phyloP scores from a whole-genome alignment of 2,888 invertebrate species.

The Heliconius sara region DNA sequence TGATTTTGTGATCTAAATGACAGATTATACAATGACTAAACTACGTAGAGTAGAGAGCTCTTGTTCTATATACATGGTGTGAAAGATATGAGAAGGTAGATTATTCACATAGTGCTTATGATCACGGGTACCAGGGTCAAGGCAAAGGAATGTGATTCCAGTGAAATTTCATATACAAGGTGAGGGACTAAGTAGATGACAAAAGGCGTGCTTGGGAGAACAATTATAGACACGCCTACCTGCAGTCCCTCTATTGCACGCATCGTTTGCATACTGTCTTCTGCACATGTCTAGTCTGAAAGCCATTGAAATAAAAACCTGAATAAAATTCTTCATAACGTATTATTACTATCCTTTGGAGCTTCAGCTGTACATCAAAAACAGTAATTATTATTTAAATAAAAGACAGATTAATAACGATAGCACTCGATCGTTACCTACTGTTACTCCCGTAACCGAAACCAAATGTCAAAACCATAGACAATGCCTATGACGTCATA shows the following conservation, averaged over 20 bases:
- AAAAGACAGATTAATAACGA: slow-evolving; percentile 4
- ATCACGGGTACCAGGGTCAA: slow-evolving; percentile 61
- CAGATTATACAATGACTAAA: slow-evolving; percentile 45
- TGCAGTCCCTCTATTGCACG: slow-evolving; percentile 99
- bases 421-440: slow-evolving; percentile 28
- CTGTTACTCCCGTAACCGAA: slow-evolving; percentile 38
- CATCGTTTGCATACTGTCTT: slow-evolving; percentile 96
- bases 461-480: slow-evolving; percentile 38
- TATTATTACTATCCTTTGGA: slow-evolving; percentile 41
- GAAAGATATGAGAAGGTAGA: slow-evolving; percentile 58
- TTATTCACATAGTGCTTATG: slow-evolving; percentile 83
- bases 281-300: slow-evolving; percentile 99
- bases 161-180: slow-evolving; percentile 67
- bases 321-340: slow-evolving; percentile 59
- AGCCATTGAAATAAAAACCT: slow-evolving; percentile 85
- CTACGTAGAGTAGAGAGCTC: slow-evolving; percentile 49
- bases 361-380: slow-evolving; percentile 14
- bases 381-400: slow-evolving; percentile 15
- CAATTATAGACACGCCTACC: slow-evolving; percentile 87
- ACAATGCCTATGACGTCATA: slow-evolving; percentile 57
- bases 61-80: slow-evolving; percentile 56
- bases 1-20: slow-evolving; percentile 41
- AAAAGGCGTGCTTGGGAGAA: slow-evolving; percentile 77
- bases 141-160: slow-evolving; percentile 60
- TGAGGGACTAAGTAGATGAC: slow-evolving; percentile 67